Evolutionary conservation across 53 echinoderm and acorn worm species (phyloP).

Genomic region (Astropecten irregularis): DNA sequence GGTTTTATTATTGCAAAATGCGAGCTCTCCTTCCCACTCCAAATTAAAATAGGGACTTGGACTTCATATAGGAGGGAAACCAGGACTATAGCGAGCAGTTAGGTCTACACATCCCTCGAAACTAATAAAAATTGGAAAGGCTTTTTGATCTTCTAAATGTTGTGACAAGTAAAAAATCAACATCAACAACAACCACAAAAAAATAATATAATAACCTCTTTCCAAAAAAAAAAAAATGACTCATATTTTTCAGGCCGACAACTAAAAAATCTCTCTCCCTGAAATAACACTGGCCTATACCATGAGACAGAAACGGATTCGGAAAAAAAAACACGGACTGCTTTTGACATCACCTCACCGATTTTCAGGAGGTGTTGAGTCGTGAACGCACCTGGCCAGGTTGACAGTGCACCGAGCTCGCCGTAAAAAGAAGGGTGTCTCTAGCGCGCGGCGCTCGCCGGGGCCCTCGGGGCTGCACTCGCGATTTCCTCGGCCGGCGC

Average conservation of each 20-base stretch:
- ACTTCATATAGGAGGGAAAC: no score
- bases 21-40: no score
- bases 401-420: constrained; percentile 20
- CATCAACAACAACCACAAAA: neutral
- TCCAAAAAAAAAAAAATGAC: constrained; percentile 4
- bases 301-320: constrained; percentile 20
- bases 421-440: constrained; percentile 28
- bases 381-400: constrained; percentile 59
- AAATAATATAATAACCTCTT: neutral
- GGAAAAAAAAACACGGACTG: neutral
- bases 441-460: constrained; percentile 1
- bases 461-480: constrained; percentile 22
- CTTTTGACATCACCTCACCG: constrained; percentile 35
- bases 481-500: constrained; percentile 24
- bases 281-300: neutral
- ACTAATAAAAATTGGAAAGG: neutral
- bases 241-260: neutral
- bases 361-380: constrained; percentile 46
- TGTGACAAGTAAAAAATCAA: neutral
- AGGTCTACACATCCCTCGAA: no score
- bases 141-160: neutral
- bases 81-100: no score
- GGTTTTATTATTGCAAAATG: no score
- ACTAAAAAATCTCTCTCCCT: neutral
- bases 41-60: no score